A percentile compares a stretch with the other conserved stretches of the same genome.
These are phyloP conservation scores for Danaus plexippus DNA, from an alignment of 1,140 invertebrate species.

Conservation along the genomic window DNA sequence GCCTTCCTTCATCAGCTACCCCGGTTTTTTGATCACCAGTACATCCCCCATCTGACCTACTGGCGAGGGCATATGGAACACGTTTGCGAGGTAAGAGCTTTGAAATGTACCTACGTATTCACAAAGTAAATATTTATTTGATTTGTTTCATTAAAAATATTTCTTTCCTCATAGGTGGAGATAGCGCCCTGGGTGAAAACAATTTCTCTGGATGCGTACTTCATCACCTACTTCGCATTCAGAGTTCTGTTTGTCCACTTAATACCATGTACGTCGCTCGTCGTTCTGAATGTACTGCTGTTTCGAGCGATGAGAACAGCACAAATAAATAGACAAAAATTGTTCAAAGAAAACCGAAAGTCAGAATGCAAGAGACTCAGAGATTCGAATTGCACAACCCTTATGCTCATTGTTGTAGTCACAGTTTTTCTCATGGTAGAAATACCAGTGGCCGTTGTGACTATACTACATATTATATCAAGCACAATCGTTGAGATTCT, in stretches of 20 bases:
- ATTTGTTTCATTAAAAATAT: slow-evolving; percentile 17
- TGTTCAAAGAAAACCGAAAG: slow-evolving; percentile 88
- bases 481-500: slow-evolving; percentile 80
- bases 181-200: slow-evolving; percentile 79
- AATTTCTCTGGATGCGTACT: slow-evolving; percentile 81
- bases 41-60: slow-evolving; percentile 69
- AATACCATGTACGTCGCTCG: slow-evolving; percentile 89
- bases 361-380: slow-evolving; percentile 86
- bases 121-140: not conserved
- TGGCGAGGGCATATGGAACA: slow-evolving; percentile 77
- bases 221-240: slow-evolving; percentile 86
- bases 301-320: slow-evolving; percentile 88
- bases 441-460: slow-evolving; percentile 91
- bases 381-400: slow-evolving; percentile 92
- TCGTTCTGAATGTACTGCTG: slow-evolving; percentile 90
- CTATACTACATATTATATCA: slow-evolving; percentile 87
- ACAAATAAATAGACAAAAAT: slow-evolving; percentile 82
- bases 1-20: slow-evolving; percentile 86
- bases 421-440: slow-evolving; percentile 93
- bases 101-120: slow-evolving; percentile 1
- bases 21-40: slow-evolving; percentile 80
- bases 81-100: slow-evolving; percentile 71
- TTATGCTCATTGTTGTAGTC: slow-evolving; percentile 96
- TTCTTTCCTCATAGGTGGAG: slow-evolving; percentile 37
- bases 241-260: slow-evolving; percentile 92